Base-by-base conservation (phyloP, 2,797 vertebrate genomes). In the Muscicapa striata region DNA sequence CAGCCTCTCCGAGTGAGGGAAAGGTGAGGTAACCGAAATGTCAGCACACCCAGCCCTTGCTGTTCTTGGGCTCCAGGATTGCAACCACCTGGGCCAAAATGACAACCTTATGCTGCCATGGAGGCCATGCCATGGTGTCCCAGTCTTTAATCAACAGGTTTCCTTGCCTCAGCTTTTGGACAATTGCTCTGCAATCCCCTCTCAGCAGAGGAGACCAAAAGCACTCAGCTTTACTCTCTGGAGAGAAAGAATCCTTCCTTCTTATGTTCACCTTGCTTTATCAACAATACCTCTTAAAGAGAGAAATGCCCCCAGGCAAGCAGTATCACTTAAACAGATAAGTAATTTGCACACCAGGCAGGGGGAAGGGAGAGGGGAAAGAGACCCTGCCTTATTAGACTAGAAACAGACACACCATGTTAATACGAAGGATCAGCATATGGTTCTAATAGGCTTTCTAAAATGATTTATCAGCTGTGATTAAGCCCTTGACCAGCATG, bases 401-500 rank as follows among this genome's bases (percentile, higher is more conserved):
- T 97, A 70, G 93, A 98, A 98, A 97, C 98, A 98, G 97, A 97
- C 96, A 96, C 68, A 91, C 89, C 84, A 76, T 70, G 95, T 97
- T 98, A 97, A 98, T 97, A 96, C 64, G 93, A 97, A 97, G 93
- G 96, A 98, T 98, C 97, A 97, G 96, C 98, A 98, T 98, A 98
- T 98, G 98, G 97, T 98, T 98, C 97, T 97, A 98, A 98, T 98
- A 98, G 97, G 91, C 94, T 98, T 98, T 97, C 97, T 96, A 96
- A 97, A 97, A 97, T 98, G 98, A 98, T 98, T 98, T 98, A 98
- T 98, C 98, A 98, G 96, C 97, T 98, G 97, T 97, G 98, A 98
- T 98, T 98, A 98, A 97, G 96, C 97, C 96, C 96, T 98, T 84
- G 67, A 97, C 97, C 97, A 95, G 97, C 94, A 97, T 82, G 97